Evolutionary conservation across 2,888 invertebrate genomes (phyloP), one percentile per base, ranked within the genome.

Genomic region (Portevinia maculata): DNA sequence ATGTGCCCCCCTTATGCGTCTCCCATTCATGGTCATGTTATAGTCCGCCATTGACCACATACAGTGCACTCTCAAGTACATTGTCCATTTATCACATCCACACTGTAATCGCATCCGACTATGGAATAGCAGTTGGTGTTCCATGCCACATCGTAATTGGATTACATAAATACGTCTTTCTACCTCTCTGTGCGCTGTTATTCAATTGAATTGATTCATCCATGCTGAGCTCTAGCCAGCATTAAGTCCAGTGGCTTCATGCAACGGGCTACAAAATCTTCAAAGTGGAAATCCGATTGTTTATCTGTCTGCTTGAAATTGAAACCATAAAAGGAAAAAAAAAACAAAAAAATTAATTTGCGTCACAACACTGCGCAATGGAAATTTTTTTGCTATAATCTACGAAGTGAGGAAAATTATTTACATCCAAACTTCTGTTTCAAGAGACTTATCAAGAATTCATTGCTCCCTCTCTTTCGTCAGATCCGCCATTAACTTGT

Each of bases 251-350:
- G 8, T 39, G 46, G 39, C 48, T 37, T 69, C 64, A 59, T 65
- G 81, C 59, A 70, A 53, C 69, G 75, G 17, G 28, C 75, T 64
- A 70, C 13, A 70, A 70, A 81, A 70, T 48, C 64, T 65, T 44
- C 13, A 70, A 67, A 70, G 75, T 81, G 70, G 69, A 81, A 75
- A 75, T 75, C 57, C 75, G 55, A 53, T 70, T 69, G 75, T 70
- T 70, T 65, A 55, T 76, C 48, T 52, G 28, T 64, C 17, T 53
- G 55, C 53, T 69, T 39, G 57, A 55, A 69, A 32, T 39, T 19
- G n/a, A n/a, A n/a, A n/a, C n/a, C n/a, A n/a, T n/a, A n/a, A n/a
- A n/a, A n/a, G n/a, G n/a, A 24, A 39, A 44, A 41, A 41, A 19
- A 64, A 53, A 64, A 39, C 15, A 19, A 46, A 11, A 44, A 46